Percentiles rank a stretch among this genome's conserved stretches.
These are phyloP conservation scores for Morone chrysops DNA, from an alignment of 2,113 vertebrate genomes.

Conservation along the genomic window DNA sequence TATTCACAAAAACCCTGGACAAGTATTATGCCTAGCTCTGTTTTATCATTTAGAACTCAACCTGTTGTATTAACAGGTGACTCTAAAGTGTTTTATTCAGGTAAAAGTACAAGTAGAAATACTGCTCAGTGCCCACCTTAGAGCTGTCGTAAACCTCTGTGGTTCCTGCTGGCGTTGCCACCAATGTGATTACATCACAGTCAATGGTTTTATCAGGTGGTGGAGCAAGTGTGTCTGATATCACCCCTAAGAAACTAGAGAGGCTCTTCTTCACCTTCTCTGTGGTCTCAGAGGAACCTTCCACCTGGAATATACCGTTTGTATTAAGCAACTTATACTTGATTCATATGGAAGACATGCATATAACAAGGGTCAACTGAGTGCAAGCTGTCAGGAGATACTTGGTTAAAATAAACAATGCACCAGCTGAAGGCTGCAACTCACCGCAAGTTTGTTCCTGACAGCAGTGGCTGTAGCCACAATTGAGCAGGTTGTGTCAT, in stretches of 20 bases:
- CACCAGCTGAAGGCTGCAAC: neutral
- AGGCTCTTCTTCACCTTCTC: constrained; percentile 96
- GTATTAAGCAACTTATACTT: neutral
- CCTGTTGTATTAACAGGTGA: neutral
- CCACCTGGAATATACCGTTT: constrained; percentile 80
- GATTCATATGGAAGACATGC: neutral
- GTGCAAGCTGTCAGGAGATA: neutral
- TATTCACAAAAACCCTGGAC: neutral
- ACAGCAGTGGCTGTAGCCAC: constrained; percentile 96
- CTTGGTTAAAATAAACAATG: neutral
- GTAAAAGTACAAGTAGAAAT: neutral
- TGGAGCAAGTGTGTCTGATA: constrained; percentile 96
- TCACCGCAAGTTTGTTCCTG: constrained; percentile 93
- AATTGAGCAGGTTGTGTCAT: constrained; percentile 97
- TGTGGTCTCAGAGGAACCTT: constrained; percentile 92
- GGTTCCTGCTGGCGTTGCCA: constrained; percentile 95
- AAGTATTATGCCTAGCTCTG: neutral
- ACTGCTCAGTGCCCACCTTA: constrained; percentile 85
- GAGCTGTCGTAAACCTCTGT: constrained; percentile 95
- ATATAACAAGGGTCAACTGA: neutral
- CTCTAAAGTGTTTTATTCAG: neutral
- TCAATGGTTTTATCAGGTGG: constrained; percentile 97
- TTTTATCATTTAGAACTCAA: neutral
- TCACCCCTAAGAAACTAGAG: constrained; percentile 95
- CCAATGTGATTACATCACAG: constrained; percentile 96